Percentiles rank a stretch among this genome's conserved stretches.
phyloP scores from a whole-genome alignment of 2,113 vertebrate species.

The Thryonomys swinderianus region DNA sequence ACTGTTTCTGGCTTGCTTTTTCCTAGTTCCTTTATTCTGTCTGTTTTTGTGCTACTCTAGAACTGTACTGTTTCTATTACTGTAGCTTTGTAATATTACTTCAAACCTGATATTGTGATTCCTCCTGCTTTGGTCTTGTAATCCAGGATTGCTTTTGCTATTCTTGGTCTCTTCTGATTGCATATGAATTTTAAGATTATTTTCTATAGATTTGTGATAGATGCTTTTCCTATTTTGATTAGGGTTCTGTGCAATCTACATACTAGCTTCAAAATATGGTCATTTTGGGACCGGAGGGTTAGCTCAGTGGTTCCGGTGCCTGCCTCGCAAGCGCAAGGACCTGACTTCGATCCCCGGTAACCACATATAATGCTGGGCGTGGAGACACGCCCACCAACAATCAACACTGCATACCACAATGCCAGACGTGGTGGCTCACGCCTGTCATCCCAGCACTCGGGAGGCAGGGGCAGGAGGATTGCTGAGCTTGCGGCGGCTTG shows the following conservation, averaged over 20 bases:
- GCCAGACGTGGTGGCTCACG: too few relatives aligned
- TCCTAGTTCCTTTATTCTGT: background rate
- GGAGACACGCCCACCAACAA: too few relatives aligned
- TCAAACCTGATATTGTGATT: background rate
- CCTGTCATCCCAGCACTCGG: too few relatives aligned
- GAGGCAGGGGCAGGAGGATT: too few relatives aligned
- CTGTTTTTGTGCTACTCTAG: background rate
- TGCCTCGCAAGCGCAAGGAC: too few relatives aligned
- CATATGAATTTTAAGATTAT: background rate
- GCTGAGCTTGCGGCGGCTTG: too few relatives aligned
- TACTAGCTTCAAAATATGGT: background rate
- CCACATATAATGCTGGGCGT: too few relatives aligned
- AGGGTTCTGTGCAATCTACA: background rate
- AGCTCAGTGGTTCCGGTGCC: too few relatives aligned
- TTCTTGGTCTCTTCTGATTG: background rate
- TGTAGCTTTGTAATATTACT: background rate
- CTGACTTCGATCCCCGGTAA: too few relatives aligned
- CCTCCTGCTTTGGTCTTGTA: background rate
- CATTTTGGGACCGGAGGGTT: too few relatives aligned
- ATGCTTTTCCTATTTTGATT: background rate
- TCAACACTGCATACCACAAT: too few relatives aligned
- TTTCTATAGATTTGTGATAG: background rate
- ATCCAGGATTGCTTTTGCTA: background rate
- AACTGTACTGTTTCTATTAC: background rate
- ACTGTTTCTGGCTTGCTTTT: background rate